Percentiles rank a stretch among this genome's conserved stretches.
phyloP scores from a whole-genome alignment of 2,888 invertebrate species.

The Agrotis clavis region DNA sequence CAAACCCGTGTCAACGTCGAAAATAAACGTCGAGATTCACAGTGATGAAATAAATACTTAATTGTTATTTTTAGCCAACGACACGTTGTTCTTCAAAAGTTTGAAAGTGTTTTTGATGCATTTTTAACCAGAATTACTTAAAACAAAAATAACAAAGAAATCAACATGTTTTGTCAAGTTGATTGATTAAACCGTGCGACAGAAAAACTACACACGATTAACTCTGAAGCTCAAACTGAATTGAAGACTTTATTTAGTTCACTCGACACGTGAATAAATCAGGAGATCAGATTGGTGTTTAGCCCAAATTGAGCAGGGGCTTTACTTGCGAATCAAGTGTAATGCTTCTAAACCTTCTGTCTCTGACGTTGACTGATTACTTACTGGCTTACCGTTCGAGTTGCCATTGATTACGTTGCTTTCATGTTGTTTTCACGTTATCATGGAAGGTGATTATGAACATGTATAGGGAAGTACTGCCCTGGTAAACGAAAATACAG shows the following conservation, averaged over 20 bases:
- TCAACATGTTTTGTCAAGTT: too few species aligned
- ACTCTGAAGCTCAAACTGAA: background rate
- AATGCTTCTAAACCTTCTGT: constrained; percentile 31
- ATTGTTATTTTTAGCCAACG: too few species aligned
- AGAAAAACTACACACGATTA: background rate
- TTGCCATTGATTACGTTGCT: background rate
- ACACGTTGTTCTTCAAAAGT: too few species aligned
- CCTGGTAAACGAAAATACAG: too few species aligned
- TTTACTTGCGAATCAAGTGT: constrained; percentile 27
- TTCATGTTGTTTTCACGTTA: constrained; percentile 1
- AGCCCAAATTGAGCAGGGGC: constrained; percentile 10
- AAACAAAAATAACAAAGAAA: too few species aligned
- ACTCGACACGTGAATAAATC: constrained; percentile 6
- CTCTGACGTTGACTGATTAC: constrained; percentile 52
- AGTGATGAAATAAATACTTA: too few species aligned
- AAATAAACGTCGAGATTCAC: too few species aligned
- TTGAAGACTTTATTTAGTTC: background rate
- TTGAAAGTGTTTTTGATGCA: too few species aligned
- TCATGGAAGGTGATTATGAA: background rate
- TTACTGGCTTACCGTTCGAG: constrained; percentile 21
- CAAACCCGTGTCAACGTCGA: too few species aligned
- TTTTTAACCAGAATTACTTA: too few species aligned
- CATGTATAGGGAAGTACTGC: background rate
- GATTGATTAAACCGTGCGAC: too few species aligned
- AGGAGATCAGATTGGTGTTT: constrained; percentile 10